Evolutionary conservation across 2,888 invertebrate genomes (phyloP), one percentile per base, ranked within the genome.

Genomic region (Eupithecia centaureata): DNA sequence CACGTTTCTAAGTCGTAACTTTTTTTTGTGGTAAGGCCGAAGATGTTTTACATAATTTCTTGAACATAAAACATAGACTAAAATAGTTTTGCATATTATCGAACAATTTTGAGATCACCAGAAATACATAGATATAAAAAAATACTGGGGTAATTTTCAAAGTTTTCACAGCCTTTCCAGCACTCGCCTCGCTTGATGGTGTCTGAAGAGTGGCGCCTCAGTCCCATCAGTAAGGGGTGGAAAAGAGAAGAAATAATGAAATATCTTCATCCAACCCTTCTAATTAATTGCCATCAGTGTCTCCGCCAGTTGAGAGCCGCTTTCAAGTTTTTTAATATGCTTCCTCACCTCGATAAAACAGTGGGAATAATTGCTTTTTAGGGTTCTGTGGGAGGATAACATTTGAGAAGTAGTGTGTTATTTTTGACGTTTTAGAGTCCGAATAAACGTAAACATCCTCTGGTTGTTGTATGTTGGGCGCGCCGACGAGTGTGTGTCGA

Each of bases 251-350:
- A 86, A 88, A 90, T 90, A 92, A 91, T 91, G 87, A 87, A 91
- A 92, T 91, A 90, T 91, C 90, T 92, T 89, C 87, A 91, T 88
- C 84, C 90, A 90, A 89, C 91, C 91, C 92, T 92, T 91, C 90
- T 93, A 93, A 93, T 93, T 92, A 93, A 92, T 92, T 86, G 91
- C 89, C 92, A 92, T 92, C 92, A 92, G 87, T 92, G 92, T 92
- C 92, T 92, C 84, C 87, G 80, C 86, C 92, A 92, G 86, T 85
- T 83, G 85, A 87, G 88, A 88, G 89, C 86, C 87, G 88, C 88
- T 89, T 91, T 91, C 89, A 90, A 91, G 90, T 91, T 92, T 92
- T 92, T 92, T 92, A 91, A 91, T 92, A 91, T 90, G 92, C 91
- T 89, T 91, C 89, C 90, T 91, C 92, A 92, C 92, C 92, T 92